Evolutionary conservation across 2,113 vertebrate genomes (phyloP).

Genomic region (Emberiza fucata): DNA sequence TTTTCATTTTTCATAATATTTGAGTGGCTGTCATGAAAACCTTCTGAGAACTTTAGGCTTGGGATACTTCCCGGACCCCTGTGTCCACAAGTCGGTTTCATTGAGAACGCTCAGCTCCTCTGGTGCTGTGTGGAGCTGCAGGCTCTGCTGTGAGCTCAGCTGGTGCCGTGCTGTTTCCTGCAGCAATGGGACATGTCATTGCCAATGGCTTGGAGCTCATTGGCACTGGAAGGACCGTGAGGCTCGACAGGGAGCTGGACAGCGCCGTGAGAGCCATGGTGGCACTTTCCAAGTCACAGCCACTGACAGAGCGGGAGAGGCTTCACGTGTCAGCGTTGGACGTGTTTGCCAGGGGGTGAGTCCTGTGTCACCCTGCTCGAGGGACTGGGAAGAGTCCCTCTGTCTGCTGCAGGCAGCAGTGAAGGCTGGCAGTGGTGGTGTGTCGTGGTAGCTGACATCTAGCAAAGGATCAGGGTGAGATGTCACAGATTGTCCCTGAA

Average conservation of each 20-base stretch:
- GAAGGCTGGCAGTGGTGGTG: background rate
- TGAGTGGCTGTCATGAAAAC: background rate
- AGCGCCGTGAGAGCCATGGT: constrained; percentile 74
- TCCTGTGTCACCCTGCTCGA: background rate
- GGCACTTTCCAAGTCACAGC: constrained; percentile 74
- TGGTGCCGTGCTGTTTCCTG: background rate
- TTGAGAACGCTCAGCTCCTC: background rate
- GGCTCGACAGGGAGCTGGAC: constrained; percentile 77
- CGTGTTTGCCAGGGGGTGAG: constrained; percentile 86
- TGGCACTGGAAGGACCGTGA: constrained; percentile 75
- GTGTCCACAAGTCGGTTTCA: background rate
- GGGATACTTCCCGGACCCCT: background rate
- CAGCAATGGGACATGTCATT: constrained; percentile 91
- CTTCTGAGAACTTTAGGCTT: background rate
- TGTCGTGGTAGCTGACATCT: background rate
- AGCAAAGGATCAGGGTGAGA: background rate
- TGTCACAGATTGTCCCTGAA: background rate
- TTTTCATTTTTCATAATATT: background rate
- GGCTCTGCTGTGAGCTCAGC: background rate
- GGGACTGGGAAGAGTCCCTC: background rate
- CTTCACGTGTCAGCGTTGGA: constrained; percentile 85
- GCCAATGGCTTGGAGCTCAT: constrained; percentile 83
- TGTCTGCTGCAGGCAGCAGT: background rate
- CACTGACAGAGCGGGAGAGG: constrained; percentile 80
- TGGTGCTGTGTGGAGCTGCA: background rate